Base-by-base conservation (phyloP, 1,140 invertebrate species). In the Stenopsyche tienmushanensis region DNA sequence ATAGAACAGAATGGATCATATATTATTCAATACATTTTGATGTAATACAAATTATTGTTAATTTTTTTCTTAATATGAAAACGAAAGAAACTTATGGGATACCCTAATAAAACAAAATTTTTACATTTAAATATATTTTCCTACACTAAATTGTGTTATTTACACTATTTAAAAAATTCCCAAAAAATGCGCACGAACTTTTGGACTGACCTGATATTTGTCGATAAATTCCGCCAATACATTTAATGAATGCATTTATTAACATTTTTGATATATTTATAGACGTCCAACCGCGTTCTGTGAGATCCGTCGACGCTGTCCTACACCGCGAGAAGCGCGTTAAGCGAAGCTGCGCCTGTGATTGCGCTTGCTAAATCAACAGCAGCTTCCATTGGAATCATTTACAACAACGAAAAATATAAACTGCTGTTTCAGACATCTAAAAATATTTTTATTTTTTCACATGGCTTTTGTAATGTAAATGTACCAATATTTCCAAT, bases 251-350 rank as follows among this genome's bases (percentile, higher is more conserved):
- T 44, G 1, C 49, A 23, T 8, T 26, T 44, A 20, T 50, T 39
- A 21, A 2, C 34, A 21, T 71, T 72, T 72, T 50, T 18, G 53
- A 21, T 65, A 13, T 54, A 54, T 64, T 54, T 78, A 9, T 76
- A 88, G 86, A 82, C 75, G 82, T 88, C 20, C 86, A 88, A 72
- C 85, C 86, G 69, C 82, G 86, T 72, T 80, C 81, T 29, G 76
- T 83, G 42, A 54, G 69, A 23, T 70, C 69, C 66, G 81, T 79
- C 9, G 80, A 83, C 3, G 65, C 62, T 42, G 58, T 74, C 17
- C 65, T 75, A 25, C 74, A 75, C 23, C 77, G 77, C 39, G 78
- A 82, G 52, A 84, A 84, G 67, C 78, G 85, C 70, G 81, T 86
- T 59, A 85, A 84, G 73, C 83, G 83, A 26, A 47, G 41, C 70